Evolutionary conservation across 2,113 vertebrate genomes (phyloP).

Genomic region (Tetrao urogallus): DNA sequence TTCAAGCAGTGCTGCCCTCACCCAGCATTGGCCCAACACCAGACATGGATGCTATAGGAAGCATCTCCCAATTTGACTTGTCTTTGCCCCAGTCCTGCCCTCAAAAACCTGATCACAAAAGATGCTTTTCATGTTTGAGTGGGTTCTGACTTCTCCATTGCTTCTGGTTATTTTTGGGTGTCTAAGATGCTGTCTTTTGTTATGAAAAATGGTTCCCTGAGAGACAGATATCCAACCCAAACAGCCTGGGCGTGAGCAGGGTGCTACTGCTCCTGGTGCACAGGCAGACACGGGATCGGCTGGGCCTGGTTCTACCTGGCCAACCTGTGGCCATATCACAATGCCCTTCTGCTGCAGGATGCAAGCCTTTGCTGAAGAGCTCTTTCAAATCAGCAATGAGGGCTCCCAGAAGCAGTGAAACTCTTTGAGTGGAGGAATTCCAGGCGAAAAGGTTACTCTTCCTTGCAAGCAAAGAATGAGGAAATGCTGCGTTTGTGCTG

Average conservation of each 20-base stretch:
- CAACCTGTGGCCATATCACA: neutral
- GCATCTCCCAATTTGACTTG: neutral
- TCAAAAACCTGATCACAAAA: neutral
- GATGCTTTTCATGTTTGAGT: neutral
- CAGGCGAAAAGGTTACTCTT: neutral
- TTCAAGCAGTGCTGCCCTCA: accelerated
- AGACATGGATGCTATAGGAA: neutral
- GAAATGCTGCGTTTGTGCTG: conserved; percentile 4
- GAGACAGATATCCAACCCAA: neutral
- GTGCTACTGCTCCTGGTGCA: neutral
- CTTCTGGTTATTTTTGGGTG: neutral
- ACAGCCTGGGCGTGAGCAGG: neutral
- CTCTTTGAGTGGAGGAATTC: neutral
- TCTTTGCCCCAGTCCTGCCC: neutral
- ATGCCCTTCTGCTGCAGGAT: neutral
- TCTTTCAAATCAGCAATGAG: neutral
- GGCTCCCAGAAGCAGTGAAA: neutral
- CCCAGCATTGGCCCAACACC: accelerated
- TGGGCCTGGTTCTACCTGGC: neutral
- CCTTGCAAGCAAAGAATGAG: neutral
- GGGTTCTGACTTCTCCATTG: neutral
- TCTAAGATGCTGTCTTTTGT: neutral
- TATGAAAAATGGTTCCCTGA: neutral
- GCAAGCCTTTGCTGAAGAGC: neutral
- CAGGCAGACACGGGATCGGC: neutral